Percentiles rank a stretch among this genome's conserved stretches.
Conservation (phyloP, 2,797 vertebrate species). For the Allobates femoralis region DNA sequence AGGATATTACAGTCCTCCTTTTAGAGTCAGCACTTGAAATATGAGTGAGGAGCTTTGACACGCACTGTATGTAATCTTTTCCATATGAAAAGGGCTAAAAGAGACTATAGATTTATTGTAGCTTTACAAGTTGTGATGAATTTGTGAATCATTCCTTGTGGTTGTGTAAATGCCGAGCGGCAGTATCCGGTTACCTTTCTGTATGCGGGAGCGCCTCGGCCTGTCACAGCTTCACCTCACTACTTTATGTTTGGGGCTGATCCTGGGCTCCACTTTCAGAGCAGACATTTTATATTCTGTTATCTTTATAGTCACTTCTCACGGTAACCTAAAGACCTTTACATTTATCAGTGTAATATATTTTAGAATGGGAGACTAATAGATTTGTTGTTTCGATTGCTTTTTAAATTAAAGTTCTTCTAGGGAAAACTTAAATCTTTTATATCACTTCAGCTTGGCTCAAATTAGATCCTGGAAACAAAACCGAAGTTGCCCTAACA, state of each 20-base stretch:
- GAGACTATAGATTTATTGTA: conserved; percentile 30
- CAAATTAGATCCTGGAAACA: background rate
- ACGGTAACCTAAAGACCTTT: background rate
- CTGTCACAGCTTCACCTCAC: background rate
- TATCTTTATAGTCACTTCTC: conserved; percentile 16
- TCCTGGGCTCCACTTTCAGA: background rate
- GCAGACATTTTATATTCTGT: conserved; percentile 8
- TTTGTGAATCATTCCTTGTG: conserved; percentile 29
- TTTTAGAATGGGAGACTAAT: conserved; percentile 18
- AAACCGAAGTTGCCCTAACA: background rate
- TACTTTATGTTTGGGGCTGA: background rate
- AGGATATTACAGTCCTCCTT: conserved; percentile 11
- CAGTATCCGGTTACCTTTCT: conserved; percentile 11
- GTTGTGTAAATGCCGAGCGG: conserved; percentile 1
- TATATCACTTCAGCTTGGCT: background rate
- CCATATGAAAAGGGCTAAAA: conserved; percentile 28
- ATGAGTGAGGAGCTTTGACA: conserved; percentile 4
- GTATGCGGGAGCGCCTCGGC: conserved; percentile 9
- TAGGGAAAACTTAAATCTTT: background rate
- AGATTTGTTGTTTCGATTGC: background rate
- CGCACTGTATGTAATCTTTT: conserved; percentile 9
- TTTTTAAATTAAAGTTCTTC: background rate
- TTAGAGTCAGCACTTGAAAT: background rate
- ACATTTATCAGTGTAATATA: conserved; percentile 18
- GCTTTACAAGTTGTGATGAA: background rate